Base-by-base conservation (phyloP, 2,113 vertebrate species). In the Crotalus horridus region DNA sequence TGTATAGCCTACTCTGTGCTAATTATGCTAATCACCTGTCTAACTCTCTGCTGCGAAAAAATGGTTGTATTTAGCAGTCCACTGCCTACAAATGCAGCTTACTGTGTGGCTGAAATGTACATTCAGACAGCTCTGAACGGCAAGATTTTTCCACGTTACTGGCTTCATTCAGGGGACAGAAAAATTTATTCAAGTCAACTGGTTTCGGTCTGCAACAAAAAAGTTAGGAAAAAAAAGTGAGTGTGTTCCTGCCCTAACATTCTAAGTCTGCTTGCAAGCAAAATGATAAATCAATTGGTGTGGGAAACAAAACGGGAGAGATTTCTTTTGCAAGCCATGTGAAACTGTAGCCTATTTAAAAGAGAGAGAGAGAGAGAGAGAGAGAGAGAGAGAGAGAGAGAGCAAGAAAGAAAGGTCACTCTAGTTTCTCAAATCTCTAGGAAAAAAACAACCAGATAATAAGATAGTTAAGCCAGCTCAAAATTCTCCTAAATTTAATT, bases 21-120 rank as follows among this genome's bases (percentile, higher is more conserved):
- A 99, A 99, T 99, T 99, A 99, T 99, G 99, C 98, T 99, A 99
- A 99, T 99, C 99, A 99, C 99, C 99, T 99, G 99, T 99, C 99
- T 98, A 97, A 98, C 98, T 98, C 98, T 98, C 98, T 98, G 97
- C 98, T 97, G 97, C 97, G 98, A 98, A 98, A 93, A 99, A 99
- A 99, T 99, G 98, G 98, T 98, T 99, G 99, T 98, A 99, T 99
- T 99, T 99, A 99, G 99, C 99, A 99, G 98, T 99, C 98, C 98
- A 98, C 98, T 99, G 99, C 98, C 98, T 99, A 98, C 99, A 98
- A 99, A 99, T 99, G 97, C 98, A 97, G 98, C 98, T 99, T 98
- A 98, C 98, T 98, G 98, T 98, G 98, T 98, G 98, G 98, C 97
- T 98, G 98, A 99, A 99, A 99, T 99, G 99, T 99, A 99, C 99